A percentile compares a stretch with the other conserved stretches of the same genome.
These are phyloP conservation scores for Ptilodon capucinus DNA, from an alignment of 2,888 invertebrate genomes.

Conservation along the genomic window DNA sequence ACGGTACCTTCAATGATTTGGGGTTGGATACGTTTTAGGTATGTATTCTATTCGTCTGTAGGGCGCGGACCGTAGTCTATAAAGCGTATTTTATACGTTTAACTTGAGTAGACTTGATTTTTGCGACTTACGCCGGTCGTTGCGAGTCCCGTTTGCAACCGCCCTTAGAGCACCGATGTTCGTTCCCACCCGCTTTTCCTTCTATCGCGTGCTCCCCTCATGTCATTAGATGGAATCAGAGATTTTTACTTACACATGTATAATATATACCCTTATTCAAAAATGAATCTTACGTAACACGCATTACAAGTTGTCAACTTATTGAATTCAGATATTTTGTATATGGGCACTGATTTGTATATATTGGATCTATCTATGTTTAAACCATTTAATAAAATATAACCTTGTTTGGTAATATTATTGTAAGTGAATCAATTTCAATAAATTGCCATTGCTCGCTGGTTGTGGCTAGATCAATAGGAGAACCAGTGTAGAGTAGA, in stretches of 20 bases:
- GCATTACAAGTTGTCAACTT: neutral
- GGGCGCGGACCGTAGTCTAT: neutral
- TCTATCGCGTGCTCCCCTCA: slow-evolving; percentile 21
- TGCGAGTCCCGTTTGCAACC: neutral
- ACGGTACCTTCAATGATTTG: neutral
- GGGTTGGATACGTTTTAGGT: neutral
- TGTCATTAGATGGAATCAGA: slow-evolving; percentile 34
- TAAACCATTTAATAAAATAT: no score
- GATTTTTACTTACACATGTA: slow-evolving; percentile 17
- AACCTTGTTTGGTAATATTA: no score
- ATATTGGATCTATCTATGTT: no score
- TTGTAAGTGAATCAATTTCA: no score
- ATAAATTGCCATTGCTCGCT: no score
- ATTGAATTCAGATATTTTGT: no score
- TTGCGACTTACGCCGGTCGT: neutral
- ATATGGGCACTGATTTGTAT: no score
- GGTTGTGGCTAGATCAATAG: no score
- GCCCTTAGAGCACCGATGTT: slow-evolving; percentile 8
- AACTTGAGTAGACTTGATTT: neutral
- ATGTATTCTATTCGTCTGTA: neutral
- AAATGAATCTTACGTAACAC: neutral
- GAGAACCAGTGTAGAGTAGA: no score
- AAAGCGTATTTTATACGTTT: neutral
- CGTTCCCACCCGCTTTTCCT: slow-evolving; percentile 5
- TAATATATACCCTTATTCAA: neutral